Percentiles rank a stretch among this genome's conserved stretches.
These are phyloP conservation scores for Caenorhabditis virilis DNA, from an alignment of 2,888 invertebrate species.

Conservation along the genomic window DNA sequence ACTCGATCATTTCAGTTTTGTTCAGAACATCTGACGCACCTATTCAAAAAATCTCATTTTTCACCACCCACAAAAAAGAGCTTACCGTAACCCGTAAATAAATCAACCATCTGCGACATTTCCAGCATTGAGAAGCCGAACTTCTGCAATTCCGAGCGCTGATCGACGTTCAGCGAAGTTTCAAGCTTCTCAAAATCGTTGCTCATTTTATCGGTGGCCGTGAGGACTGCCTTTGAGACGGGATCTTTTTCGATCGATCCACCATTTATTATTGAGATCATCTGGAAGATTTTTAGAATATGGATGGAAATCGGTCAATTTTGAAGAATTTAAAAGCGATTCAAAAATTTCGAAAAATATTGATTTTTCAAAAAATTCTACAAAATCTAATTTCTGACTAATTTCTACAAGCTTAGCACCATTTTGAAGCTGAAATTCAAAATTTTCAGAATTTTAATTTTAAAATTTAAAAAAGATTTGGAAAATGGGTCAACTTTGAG, in stretches of 20 bases:
- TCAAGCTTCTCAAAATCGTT: constrained; percentile 50
- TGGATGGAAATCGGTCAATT: no score
- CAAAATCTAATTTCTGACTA: no score
- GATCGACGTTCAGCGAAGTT: constrained; percentile 36
- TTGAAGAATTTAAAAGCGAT: no score
- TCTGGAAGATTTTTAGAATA: no score
- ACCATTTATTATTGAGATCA: constrained; percentile 18
- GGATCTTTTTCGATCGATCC: constrained; percentile 5
- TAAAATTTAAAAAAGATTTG: no score
- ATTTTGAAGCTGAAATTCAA: no score
- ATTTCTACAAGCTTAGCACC: no score
- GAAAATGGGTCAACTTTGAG: no score
- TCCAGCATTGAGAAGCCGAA: constrained; percentile 54
- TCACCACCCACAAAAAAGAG: not conserved
- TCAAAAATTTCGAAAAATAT: no score
- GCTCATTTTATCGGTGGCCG: constrained; percentile 51
- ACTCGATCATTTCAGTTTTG: constrained; percentile 23
- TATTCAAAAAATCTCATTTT: no score
- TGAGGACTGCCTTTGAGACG: constrained; percentile 32
- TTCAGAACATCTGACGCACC: constrained; percentile 7
- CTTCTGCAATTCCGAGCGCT: constrained; percentile 42
- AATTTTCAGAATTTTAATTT: no score
- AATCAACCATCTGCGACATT: constrained; percentile 41
- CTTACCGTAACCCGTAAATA: constrained; percentile 47
- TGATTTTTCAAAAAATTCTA: no score